Conservation (phyloP, 2,797 vertebrate species). For the Hypotaenidia philippensis region DNA sequence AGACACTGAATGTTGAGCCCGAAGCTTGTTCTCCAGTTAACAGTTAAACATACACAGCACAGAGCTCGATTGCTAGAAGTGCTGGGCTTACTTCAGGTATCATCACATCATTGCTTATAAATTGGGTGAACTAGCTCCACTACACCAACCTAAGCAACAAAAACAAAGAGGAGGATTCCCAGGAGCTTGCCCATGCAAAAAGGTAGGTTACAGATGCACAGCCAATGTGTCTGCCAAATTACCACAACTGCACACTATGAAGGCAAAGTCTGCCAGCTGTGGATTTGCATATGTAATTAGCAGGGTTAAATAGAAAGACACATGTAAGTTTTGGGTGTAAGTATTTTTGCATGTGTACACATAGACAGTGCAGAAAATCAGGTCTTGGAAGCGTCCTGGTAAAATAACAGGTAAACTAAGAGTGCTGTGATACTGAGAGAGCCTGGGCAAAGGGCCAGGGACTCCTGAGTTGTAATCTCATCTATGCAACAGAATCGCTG, state of each 20-base stretch:
- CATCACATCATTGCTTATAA: not conserved
- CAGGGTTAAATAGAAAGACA: not conserved
- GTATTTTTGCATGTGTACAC: not conserved
- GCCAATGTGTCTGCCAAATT: not conserved
- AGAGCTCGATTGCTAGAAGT: not conserved
- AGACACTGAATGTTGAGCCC: not conserved
- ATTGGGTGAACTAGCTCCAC: not conserved
- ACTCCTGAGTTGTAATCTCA: constrained; percentile 40
- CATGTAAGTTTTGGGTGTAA: not conserved
- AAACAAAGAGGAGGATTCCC: not conserved
- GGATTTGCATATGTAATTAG: not conserved
- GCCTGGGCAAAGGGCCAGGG: constrained; percentile 41
- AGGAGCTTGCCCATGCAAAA: not conserved
- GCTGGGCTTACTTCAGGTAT: not conserved
- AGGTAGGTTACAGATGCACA: not conserved
- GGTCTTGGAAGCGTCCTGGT: not conserved
- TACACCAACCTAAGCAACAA: not conserved
- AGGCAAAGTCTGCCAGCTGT: not conserved
- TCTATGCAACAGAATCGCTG: constrained; percentile 53
- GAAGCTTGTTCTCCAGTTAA: not conserved
- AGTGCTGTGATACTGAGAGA: not conserved
- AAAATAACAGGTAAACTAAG: not conserved
- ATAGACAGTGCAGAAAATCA: not conserved
- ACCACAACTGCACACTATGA: not conserved
- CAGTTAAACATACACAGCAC: rapidly evolving